Evolutionary conservation across 2,888 invertebrate species (phyloP), one percentile per base, ranked within the genome.

Genomic region (Steromphala cineraria): DNA sequence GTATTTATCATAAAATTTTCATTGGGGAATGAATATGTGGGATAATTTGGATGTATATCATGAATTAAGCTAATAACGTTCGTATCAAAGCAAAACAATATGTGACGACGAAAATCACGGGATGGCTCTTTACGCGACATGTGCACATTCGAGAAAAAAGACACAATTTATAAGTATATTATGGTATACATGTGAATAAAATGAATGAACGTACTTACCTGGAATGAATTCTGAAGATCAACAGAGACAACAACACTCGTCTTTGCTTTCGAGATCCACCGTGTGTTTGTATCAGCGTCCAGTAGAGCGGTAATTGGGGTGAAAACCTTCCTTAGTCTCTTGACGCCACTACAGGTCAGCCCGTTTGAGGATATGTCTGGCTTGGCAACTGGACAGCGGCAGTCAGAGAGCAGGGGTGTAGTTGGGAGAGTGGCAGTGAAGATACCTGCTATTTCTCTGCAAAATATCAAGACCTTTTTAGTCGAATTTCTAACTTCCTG

Each of bases 251-350:
- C 75, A 19, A 80, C 36, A 76, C n/a, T 40, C 19, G 80, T 80
- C 7, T 31, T 31, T 10, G 74, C 83, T 36, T 82, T 77, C 2
- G 80, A 80, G 2, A 77, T 71, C 84, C 84, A 84, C 8, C 28
- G 13, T 13, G 21, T 55, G 52, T n/a, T 46, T 0, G 10, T 4
- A 19, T 56, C 17, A 17, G 21, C 62, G 31, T 80, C 71, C 19
- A 78, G 5, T 53, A 80, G 46, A 7, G 28, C 79, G n/a, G 62
- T 40, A 46, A 36, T n/a, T 10, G 31, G 7, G 67, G 78, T 53
- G 53, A 71, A 82, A 17, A 28, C n/a, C 10, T 67, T 21, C 15
- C 2, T 5, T 19, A 80, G 21, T 21, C 80, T 76, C 15, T 21
- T 28, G 21, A 21, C 55, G n/a, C 55, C 76, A 67, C 15, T n/a